Percentiles rank a stretch among this genome's conserved stretches.
phyloP scores from a whole-genome alignment of 2,113 vertebrate species.

The Craseonycteris thonglongyai region DNA sequence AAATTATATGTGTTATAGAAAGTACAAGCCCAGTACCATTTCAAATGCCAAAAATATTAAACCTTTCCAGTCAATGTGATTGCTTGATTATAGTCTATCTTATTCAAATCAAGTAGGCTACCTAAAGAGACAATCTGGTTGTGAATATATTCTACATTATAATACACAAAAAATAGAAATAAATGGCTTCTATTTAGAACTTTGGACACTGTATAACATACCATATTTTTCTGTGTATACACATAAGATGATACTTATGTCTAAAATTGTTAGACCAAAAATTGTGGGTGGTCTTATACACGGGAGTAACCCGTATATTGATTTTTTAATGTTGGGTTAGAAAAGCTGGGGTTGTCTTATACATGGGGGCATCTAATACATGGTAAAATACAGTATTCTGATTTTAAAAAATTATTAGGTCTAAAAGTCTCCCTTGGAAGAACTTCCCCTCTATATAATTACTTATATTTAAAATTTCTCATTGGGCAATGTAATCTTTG shows the following conservation, averaged over 20 bases:
- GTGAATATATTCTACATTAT: background rate
- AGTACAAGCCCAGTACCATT: background rate
- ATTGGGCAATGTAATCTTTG: background rate
- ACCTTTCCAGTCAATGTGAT: background rate
- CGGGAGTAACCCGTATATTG: too few relatives aligned
- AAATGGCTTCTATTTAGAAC: background rate
- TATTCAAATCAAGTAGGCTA: background rate
- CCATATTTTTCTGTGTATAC: too few relatives aligned
- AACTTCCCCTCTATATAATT: background rate
- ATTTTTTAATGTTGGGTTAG: too few relatives aligned
- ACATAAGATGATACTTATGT: too few relatives aligned
- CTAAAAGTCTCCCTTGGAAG: background rate
- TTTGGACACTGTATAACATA: slow-evolving; percentile 1
- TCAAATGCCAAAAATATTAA: background rate
- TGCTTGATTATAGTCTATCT: background rate
- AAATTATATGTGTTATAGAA: background rate
- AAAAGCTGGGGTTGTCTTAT: too few relatives aligned
- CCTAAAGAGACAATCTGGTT: background rate
- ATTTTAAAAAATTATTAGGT: background rate
- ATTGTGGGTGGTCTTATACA: too few relatives aligned
- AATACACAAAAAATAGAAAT: background rate
- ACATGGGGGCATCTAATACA: too few relatives aligned
- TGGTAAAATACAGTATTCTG: too few relatives aligned
- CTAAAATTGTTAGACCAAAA: too few relatives aligned
- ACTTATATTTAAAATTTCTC: background rate